Evolutionary conservation across 1,140 invertebrate species (phyloP).

Genomic region (Trissolcus basalis): DNA sequence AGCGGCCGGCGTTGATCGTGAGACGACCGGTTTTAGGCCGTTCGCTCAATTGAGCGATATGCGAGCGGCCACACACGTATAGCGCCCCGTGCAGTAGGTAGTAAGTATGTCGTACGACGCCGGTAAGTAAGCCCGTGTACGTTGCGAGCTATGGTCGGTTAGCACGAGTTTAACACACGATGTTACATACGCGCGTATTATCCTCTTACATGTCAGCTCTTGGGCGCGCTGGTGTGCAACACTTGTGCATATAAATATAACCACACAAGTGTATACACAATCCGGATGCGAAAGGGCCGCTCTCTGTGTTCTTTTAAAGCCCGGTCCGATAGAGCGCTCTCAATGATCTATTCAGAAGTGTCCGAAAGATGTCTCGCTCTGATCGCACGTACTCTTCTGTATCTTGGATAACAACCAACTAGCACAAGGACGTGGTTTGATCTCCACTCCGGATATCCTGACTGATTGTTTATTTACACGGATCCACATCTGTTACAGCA

Average conservation of each 20-base stretch:
- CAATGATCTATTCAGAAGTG: slow-evolving; percentile 47
- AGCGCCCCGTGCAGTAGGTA: slow-evolving; percentile 49
- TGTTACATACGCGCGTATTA: slow-evolving; percentile 56
- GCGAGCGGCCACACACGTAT: slow-evolving; percentile 68
- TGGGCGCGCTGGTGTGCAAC: slow-evolving; percentile 20
- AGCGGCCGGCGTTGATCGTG: slow-evolving; percentile 61
- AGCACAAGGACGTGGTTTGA: slow-evolving; percentile 41
- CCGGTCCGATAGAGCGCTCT: too few relatives aligned
- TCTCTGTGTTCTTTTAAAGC: neutral
- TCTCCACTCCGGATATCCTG: slow-evolving; percentile 28
- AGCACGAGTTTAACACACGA: slow-evolving; percentile 57
- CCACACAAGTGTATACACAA: slow-evolving; percentile 18
- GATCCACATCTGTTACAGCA: slow-evolving; percentile 4
- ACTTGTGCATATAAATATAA: slow-evolving; percentile 37
- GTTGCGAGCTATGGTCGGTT: slow-evolving; percentile 47
- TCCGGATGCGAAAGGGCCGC: slow-evolving; percentile 15
- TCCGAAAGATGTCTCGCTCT: slow-evolving; percentile 21
- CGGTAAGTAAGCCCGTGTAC: slow-evolving; percentile 47
- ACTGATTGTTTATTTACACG: slow-evolving; percentile 27
- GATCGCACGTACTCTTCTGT: slow-evolving; percentile 20
- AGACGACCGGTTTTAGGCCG: slow-evolving; percentile 66
- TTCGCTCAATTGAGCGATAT: slow-evolving; percentile 72
- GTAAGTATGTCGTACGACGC: slow-evolving; percentile 54
- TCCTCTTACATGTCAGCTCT: slow-evolving; percentile 51
- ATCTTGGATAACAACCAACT: slow-evolving; percentile 47